Conservation (phyloP, 1,140 invertebrate species). For the Macrobrachium nipponense region DNA sequence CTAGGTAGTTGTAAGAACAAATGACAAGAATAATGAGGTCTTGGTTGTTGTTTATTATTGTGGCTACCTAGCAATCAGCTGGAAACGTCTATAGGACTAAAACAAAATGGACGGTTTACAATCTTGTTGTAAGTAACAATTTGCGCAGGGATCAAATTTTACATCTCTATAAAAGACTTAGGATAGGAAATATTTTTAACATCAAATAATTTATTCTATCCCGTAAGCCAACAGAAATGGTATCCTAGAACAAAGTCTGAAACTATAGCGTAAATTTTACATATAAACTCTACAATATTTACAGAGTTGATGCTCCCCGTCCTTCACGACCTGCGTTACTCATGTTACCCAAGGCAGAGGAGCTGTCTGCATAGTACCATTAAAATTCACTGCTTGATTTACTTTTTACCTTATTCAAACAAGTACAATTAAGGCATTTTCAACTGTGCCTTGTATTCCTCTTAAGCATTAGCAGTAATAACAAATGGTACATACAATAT, state of each 20-base stretch:
- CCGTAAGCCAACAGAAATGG: slow-evolving; percentile 59
- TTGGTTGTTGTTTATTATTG: too few relatives aligned
- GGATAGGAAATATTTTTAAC: slow-evolving; percentile 30
- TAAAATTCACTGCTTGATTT: not conserved
- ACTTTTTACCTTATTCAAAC: not conserved
- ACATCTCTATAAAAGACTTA: not conserved
- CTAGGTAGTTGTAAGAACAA: too few relatives aligned
- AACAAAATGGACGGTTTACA: too few relatives aligned
- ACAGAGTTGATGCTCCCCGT: slow-evolving; percentile 46
- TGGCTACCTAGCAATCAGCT: too few relatives aligned
- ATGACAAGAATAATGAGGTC: too few relatives aligned
- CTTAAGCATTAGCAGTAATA: slow-evolving; percentile 26
- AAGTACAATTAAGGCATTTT: slow-evolving; percentile 10
- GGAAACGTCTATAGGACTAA: too few relatives aligned
- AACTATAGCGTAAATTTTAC: slow-evolving; percentile 58
- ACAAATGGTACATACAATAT: slow-evolving; percentile 34
- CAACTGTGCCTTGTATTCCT: slow-evolving; percentile 1
- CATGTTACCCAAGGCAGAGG: slow-evolving; percentile 32
- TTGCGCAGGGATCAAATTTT: too few relatives aligned
- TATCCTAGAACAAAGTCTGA: slow-evolving; percentile 54
- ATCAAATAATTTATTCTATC: slow-evolving; percentile 62
- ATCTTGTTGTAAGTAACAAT: too few relatives aligned
- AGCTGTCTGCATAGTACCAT: slow-evolving; percentile 34
- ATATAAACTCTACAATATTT: slow-evolving; percentile 61
- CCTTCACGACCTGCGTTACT: slow-evolving; percentile 33